Percentiles rank a stretch among this genome's conserved stretches.
Conservation (phyloP, 2,888 invertebrate genomes). For the Dicyrtoma fusca region DNA sequence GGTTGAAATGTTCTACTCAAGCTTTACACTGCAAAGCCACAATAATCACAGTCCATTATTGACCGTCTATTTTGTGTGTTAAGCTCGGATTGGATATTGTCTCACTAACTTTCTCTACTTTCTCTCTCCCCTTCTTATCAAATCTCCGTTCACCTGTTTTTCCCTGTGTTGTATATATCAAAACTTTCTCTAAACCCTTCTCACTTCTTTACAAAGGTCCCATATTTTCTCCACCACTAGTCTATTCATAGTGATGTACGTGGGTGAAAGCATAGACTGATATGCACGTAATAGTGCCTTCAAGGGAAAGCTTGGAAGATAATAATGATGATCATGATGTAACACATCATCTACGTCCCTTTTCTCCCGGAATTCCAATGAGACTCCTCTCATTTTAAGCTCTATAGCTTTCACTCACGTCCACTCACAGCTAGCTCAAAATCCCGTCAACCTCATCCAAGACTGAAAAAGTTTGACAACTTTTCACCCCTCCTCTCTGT, state of each 20-base stretch:
- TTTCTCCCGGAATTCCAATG: constrained; percentile 29
- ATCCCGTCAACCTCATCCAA: too few relatives aligned
- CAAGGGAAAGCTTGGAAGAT: not conserved
- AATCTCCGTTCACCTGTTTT: not conserved
- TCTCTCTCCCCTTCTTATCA: not conserved
- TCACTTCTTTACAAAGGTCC: not conserved
- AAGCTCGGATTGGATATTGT: not conserved
- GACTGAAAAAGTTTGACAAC: too few relatives aligned
- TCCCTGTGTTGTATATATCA: too few relatives aligned
- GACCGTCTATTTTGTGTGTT: too few relatives aligned
- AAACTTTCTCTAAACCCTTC: not conserved
- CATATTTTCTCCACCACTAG: too few relatives aligned
- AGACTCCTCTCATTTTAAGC: constrained; percentile 8
- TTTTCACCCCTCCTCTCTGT: not conserved
- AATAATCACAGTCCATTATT: too few relatives aligned
- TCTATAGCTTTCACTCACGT: not conserved
- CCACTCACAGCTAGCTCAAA: too few relatives aligned
- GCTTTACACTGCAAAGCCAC: too few relatives aligned
- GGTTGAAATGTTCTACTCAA: too few relatives aligned
- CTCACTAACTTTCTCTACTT: not conserved
- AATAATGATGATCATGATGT: constrained; percentile 29
- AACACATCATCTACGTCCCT: constrained; percentile 31
- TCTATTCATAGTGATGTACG: too few relatives aligned
- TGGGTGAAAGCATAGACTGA: too few relatives aligned
- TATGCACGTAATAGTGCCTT: too few relatives aligned